Conservation (phyloP, 2,797 vertebrate genomes). For the Sciaenops ocellatus region DNA sequence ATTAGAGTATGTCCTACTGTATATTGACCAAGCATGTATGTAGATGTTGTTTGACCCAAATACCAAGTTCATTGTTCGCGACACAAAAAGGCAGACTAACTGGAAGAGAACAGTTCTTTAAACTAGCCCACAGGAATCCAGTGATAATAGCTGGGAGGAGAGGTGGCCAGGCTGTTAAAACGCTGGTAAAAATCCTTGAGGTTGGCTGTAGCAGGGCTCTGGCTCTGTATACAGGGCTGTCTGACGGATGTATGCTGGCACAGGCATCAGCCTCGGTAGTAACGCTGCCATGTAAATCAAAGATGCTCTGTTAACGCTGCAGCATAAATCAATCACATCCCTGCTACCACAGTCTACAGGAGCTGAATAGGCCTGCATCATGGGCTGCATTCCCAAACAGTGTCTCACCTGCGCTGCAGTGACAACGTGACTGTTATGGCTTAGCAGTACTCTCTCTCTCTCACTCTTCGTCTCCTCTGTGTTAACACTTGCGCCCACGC, state of each 20-base stretch:
- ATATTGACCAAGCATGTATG: slow-evolving; percentile 29
- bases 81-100: slow-evolving; percentile 64
- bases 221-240: slow-evolving; percentile 28
- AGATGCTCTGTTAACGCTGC: slow-evolving; percentile 43
- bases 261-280: slow-evolving; percentile 50
- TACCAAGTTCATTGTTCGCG: slow-evolving; percentile 67
- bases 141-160: slow-evolving; percentile 65
- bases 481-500: slow-evolving; percentile 49
- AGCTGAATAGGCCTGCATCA: slow-evolving; percentile 82
- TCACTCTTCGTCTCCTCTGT: slow-evolving; percentile 25
- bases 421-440: slow-evolving; percentile 54
- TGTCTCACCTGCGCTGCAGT: slow-evolving; percentile 67
- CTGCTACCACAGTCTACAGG: slow-evolving; percentile 71
- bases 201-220: slow-evolving; percentile 31
- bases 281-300: slow-evolving; percentile 67
- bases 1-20: slow-evolving; percentile 42
- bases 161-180: slow-evolving; percentile 73
- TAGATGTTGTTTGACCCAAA: slow-evolving; percentile 63
- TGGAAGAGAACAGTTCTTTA: slow-evolving; percentile 71
- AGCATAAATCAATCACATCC: slow-evolving; percentile 63
- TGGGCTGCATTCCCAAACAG: slow-evolving; percentile 70
- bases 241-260: slow-evolving; percentile 67
- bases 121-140: slow-evolving; percentile 75
- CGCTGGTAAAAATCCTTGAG: slow-evolving; percentile 64
- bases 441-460: slow-evolving; percentile 44